Conservation (phyloP, 2,113 vertebrate genomes). For the Mastomys natalensis region DNA sequence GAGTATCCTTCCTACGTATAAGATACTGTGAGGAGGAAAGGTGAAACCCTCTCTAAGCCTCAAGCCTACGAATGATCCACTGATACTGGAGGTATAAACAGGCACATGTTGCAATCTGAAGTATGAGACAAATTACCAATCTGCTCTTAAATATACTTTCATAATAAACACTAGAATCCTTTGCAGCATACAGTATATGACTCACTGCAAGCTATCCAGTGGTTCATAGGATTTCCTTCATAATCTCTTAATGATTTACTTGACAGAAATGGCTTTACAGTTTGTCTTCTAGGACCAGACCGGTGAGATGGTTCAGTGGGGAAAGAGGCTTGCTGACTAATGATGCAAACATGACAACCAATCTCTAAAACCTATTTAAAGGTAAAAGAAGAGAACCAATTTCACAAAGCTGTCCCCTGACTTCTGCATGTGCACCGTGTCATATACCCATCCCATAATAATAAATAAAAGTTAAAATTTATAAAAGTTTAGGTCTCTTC, state of each 20-base stretch:
- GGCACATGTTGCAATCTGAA: background rate
- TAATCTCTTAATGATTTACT: background rate
- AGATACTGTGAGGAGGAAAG: constrained; percentile 10
- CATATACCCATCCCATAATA: no score
- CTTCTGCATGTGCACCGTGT: background rate
- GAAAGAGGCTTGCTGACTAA: background rate
- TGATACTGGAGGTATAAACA: background rate
- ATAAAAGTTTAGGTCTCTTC: background rate
- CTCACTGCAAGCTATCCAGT: background rate
- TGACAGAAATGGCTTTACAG: background rate
- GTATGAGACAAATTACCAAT: constrained; percentile 3
- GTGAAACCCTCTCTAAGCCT: background rate
- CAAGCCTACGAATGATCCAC: background rate
- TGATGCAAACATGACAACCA: background rate
- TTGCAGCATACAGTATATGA: background rate
- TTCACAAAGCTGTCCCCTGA: background rate
- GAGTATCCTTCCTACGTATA: background rate
- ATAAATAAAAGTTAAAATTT: background rate
- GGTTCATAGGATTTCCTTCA: background rate
- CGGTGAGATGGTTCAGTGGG: background rate
- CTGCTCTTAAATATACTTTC: constrained; percentile 15
- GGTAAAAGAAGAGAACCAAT: background rate
- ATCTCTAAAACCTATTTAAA: background rate
- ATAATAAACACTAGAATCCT: constrained; percentile 37
- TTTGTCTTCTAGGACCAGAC: background rate